These are phyloP conservation scores for Labeo catla DNA, from an alignment of 2,113 vertebrate species.

Conservation along the genomic window DNA sequence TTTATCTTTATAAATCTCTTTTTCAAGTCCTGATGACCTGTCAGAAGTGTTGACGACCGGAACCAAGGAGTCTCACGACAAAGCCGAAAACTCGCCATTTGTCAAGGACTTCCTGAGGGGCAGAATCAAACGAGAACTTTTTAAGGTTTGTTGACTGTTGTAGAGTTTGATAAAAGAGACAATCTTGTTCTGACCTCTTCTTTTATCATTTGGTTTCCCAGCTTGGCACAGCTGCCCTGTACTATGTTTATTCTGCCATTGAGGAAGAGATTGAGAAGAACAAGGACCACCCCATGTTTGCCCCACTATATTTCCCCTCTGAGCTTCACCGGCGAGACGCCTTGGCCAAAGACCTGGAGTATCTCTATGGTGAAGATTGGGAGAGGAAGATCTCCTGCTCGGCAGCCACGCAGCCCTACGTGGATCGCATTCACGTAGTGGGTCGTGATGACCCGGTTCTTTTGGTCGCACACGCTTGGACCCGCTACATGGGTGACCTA, in stretches of 20 bases:
- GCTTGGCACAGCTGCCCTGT: constrained; percentile 88
- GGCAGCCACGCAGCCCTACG: constrained; percentile 81
- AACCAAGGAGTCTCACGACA: constrained; percentile 86
- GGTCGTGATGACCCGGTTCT: constrained; percentile 85
- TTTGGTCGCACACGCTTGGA: constrained; percentile 92
- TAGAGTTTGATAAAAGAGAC: neutral
- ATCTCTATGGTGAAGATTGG: constrained; percentile 91
- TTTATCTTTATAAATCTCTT: neutral
- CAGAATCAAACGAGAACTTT: constrained; percentile 82
- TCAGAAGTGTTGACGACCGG: constrained; percentile 86
- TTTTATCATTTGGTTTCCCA: constrained; percentile 56
- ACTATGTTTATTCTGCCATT: constrained; percentile 90
- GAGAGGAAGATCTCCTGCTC: constrained; percentile 80
- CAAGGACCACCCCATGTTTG: constrained; percentile 85
- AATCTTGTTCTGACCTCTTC: neutral
- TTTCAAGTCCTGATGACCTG: constrained; percentile 78
- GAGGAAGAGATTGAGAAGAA: constrained; percentile 95
- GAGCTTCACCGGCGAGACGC: constrained; percentile 89
- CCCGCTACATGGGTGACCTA: constrained; percentile 97
- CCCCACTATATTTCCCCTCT: constrained; percentile 89
- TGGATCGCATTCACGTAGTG: constrained; percentile 87
- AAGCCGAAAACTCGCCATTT: constrained; percentile 84
- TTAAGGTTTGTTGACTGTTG: constrained; percentile 74
- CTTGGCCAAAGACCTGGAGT: constrained; percentile 84
- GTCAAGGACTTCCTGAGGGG: constrained; percentile 90